Evolutionary conservation across 2,888 invertebrate genomes (phyloP).

Genomic region (Acrobasis repandana): DNA sequence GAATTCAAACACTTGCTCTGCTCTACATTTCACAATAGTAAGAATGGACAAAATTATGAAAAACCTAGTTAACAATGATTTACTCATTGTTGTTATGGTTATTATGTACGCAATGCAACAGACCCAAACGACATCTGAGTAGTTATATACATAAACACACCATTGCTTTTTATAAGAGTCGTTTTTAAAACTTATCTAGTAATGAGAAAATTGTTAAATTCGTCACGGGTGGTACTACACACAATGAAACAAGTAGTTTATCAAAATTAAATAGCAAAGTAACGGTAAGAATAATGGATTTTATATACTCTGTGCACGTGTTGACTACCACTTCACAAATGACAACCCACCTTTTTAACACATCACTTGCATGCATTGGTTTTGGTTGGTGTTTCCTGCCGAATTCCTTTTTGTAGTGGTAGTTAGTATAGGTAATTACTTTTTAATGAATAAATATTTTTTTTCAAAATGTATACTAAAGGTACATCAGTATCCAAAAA

Average conservation of each 20-base stretch:
- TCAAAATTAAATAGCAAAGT: background rate
- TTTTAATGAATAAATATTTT: too few relatives aligned
- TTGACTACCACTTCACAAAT: too few relatives aligned
- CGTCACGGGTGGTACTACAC: background rate
- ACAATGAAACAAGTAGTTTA: background rate
- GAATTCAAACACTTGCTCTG: background rate
- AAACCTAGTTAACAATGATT: background rate
- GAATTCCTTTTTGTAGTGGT: too few relatives aligned
- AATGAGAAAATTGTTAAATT: constrained; percentile 3
- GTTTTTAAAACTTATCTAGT: background rate
- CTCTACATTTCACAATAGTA: background rate
- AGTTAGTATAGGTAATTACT: too few relatives aligned
- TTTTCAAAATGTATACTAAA: too few relatives aligned
- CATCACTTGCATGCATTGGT: too few relatives aligned
- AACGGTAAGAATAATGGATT: background rate
- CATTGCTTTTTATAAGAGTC: too few relatives aligned
- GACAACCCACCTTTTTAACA: too few relatives aligned
- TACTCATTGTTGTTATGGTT: background rate
- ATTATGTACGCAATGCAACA: background rate
- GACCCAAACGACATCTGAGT: background rate
- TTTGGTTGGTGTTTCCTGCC: too few relatives aligned
- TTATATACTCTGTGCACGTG: too few relatives aligned
- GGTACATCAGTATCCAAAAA: too few relatives aligned
- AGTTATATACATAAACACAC: too few relatives aligned
- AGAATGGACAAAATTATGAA: background rate